These are phyloP conservation scores for Oplegnathus fasciatus DNA, from an alignment of 2,113 vertebrate genomes.

Conservation along the genomic window DNA sequence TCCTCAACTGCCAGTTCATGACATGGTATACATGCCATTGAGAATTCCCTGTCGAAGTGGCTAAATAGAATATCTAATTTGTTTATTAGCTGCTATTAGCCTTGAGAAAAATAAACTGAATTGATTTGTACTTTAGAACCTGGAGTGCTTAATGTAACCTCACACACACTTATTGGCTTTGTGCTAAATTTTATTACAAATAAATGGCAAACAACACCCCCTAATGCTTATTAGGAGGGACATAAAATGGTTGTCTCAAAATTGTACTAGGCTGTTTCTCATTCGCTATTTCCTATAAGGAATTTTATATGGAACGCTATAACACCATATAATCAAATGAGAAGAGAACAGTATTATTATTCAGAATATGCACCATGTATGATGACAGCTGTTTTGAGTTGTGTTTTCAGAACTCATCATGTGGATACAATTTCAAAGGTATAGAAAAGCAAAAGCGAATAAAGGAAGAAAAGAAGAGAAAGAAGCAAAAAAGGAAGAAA, in stretches of 20 bases:
- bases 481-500: not conserved
- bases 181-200: conserved; percentile 55
- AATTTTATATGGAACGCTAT: not conserved
- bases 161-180: conserved; percentile 47
- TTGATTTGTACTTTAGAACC: conserved; percentile 57
- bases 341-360: not conserved
- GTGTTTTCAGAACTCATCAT: not conserved
- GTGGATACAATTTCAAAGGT: not conserved
- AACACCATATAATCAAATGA: not conserved
- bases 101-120: conserved; percentile 45
- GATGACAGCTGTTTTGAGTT: not conserved
- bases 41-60: conserved; percentile 23
- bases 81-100: conserved; percentile 45
- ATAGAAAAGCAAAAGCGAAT: not conserved
- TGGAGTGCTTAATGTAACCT: conserved; percentile 42
- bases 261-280: not conserved
- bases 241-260: conserved; percentile 1
- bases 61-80: conserved; percentile 55
- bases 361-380: not conserved
- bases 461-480: not conserved
- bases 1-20: conserved; percentile 6
- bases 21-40: not conserved
- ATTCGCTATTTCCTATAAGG: not conserved
- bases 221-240: conserved; percentile 32
- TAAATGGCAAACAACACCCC: conserved; percentile 31